A percentile compares a stretch with the other conserved stretches of the same genome.
These are phyloP conservation scores for Lithobates sylvaticus DNA, from an alignment of 2,797 vertebrate species.

Conservation along the genomic window DNA sequence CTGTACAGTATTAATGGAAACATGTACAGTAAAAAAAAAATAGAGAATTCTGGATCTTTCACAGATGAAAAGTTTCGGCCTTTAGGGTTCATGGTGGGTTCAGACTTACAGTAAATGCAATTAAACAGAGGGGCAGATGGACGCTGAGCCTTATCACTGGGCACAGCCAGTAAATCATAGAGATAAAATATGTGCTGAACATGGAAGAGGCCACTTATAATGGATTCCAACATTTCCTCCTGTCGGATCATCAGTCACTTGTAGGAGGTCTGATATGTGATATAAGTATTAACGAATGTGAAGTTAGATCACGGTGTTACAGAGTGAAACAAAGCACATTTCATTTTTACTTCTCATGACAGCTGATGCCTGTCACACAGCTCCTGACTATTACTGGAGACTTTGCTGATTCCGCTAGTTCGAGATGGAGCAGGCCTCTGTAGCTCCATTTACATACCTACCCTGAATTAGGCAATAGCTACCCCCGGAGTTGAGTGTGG, in stretches of 20 bases:
- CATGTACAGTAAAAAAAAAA: not conserved
- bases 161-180: conserved; percentile 44
- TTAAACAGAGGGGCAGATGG: conserved; percentile 15
- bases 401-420: no score
- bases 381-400: no score
- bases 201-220: not conserved
- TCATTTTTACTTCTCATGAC: no score
- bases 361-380: no score
- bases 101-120: conserved; percentile 46
- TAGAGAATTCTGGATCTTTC: not conserved
- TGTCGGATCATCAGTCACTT: not conserved
- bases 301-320: no score
- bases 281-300: no score
- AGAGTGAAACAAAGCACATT: no score
- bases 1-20: not conserved
- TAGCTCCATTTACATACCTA: no score
- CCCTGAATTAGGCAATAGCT: no score
- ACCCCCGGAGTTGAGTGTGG: no score
- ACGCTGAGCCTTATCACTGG: not conserved
- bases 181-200: conserved; percentile 28
- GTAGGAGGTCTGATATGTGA: not conserved
- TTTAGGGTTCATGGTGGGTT: conserved; percentile 33
- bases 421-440: no score
- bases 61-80: conserved; percentile 24
- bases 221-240: conserved; percentile 5